Base-by-base conservation (phyloP, 2,113 vertebrate species). In the Elgaria multicarinata region DNA sequence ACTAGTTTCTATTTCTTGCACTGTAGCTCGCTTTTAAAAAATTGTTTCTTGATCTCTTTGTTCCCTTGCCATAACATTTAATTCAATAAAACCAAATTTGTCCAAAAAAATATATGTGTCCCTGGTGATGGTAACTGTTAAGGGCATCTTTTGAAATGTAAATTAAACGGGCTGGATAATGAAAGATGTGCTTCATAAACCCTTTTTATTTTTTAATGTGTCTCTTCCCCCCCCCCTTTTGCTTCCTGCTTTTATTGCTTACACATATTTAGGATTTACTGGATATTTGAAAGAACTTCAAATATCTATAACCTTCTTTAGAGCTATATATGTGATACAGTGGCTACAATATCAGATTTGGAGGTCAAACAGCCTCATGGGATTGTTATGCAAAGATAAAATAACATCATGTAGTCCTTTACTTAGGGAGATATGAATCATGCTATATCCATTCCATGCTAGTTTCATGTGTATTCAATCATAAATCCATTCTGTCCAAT, bases 21-120 rank as follows among this genome's bases (percentile, higher is more conserved):
- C 2, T 89, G 79, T 31, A 0, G 0, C 3, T 42, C 64, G 10
- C 12, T 82, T 39, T 69, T 0, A 66, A 3, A 66, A 3, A n/a
- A 53, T 31, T 71, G 44, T 46, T n/a, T 69, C 55, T 62, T 78
- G 0, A 79, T 24, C 24, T 87, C 83, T 24, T 85, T 66, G 33
- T 46, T 67, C 66, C 26, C 86, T 0, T 42, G 1, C n/a, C 22
- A 80, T 88, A 69, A 92, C 85, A 16, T 53, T 90, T 83, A 90
- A 10, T 74, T 93, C 76, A 86, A 74, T 18, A 84, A 93, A 62
- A 89, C 83, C 20, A 88, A 28, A 36, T n/a, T n/a, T 33, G 13
- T 33, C 90, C 4, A 18, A 14, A 62, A 84, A 89, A 87, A 53
- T 90, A 83, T 89, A 13, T 0, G 0, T 26, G 78, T 79, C 80